phyloP scores from a whole-genome alignment of 2,888 invertebrate species.

The Podotricha telesiphe region DNA sequence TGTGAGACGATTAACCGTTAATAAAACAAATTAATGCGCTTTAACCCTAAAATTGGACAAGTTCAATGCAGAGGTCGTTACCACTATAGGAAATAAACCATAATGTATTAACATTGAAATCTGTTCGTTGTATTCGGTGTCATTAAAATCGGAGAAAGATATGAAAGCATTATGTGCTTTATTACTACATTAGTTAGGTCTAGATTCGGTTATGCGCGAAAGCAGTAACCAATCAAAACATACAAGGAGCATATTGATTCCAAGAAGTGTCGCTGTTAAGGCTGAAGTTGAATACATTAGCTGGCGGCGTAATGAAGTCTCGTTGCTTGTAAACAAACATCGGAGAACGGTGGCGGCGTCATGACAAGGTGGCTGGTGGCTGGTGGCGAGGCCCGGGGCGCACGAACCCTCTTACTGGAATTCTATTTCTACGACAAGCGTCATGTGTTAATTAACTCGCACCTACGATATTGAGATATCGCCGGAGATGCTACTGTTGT shows the following conservation, averaged over 20 bases:
- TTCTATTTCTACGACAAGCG: constrained; percentile 82
- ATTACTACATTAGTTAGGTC: constrained; percentile 59
- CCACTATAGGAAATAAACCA: constrained; percentile 81
- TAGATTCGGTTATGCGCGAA: constrained; percentile 57
- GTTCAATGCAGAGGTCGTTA: constrained; percentile 83
- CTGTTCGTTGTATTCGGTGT: constrained; percentile 81
- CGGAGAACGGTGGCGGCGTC: constrained; percentile 52
- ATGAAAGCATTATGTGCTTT: constrained; percentile 66
- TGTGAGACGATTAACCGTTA: constrained; percentile 76
- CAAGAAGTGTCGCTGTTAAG: constrained; percentile 84
- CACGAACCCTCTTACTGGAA: constrained; percentile 80
- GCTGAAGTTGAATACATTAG: constrained; percentile 85
- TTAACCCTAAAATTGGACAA: constrained; percentile 83
- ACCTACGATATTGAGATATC: constrained; percentile 83
- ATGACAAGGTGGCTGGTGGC: constrained; percentile 46
- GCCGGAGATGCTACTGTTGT: constrained; percentile 77
- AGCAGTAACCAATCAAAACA: constrained; percentile 81
- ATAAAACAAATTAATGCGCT: constrained; percentile 81
- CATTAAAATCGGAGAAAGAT: constrained; percentile 68
- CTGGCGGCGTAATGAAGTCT: constrained; percentile 84
- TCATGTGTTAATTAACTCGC: constrained; percentile 84
- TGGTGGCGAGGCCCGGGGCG: constrained; percentile 56
- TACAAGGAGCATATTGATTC: constrained; percentile 84
- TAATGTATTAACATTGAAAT: constrained; percentile 82
- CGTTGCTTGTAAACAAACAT: constrained; percentile 83